Base-by-base conservation (phyloP, 2,797 vertebrate species). In the Lithobates sylvaticus region DNA sequence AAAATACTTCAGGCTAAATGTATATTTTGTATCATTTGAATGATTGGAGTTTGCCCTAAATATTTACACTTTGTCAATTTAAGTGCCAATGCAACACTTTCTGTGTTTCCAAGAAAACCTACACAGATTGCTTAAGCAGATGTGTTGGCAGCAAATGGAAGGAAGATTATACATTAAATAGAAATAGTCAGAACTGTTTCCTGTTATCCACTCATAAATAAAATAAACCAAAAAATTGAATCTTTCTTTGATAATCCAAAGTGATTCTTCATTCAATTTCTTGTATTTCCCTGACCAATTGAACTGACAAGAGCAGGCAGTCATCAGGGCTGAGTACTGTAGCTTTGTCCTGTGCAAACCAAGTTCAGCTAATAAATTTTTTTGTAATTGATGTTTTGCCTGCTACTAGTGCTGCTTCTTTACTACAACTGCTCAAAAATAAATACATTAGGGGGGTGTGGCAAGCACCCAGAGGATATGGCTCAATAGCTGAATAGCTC, bases 101-200 rank as follows among this genome's bases (percentile, higher is more conserved):
- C 74, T 29, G 32, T 29, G 61, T 84, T 78, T 77, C 74, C 83
- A 77, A 77, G 83, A 77, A 84, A 84, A 84, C 83, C 83, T 84
- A 78, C 83, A 71, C 75, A 78, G 83, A 84, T 84, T 84, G 69
- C 58, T 84, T 77, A 78, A 77, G 34, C 83, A 84, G 75, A 76
- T 77, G 83, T 84, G 74, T 71, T 77, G 83, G 83, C 75, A 84
- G 74, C 47, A 70, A 54, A 61, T 70, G 50, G 9, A 78, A 61
- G 61, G 10, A 83, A 39, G 47, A 77, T 84, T 84, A 77, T 77
- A 78, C 61, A 70, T 78, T 64, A n/a, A 71, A 71, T 42, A 64
- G n/a, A 69, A 70, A n/a, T 58, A 71, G 32, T 77, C 26, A 29
- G 61, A 10, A 42, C 67, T 71, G 61, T 84, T 84, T 84, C 26